These are phyloP conservation scores for Penaeus indicus DNA, from an alignment of 1,140 invertebrate species.

Conservation along the genomic window DNA sequence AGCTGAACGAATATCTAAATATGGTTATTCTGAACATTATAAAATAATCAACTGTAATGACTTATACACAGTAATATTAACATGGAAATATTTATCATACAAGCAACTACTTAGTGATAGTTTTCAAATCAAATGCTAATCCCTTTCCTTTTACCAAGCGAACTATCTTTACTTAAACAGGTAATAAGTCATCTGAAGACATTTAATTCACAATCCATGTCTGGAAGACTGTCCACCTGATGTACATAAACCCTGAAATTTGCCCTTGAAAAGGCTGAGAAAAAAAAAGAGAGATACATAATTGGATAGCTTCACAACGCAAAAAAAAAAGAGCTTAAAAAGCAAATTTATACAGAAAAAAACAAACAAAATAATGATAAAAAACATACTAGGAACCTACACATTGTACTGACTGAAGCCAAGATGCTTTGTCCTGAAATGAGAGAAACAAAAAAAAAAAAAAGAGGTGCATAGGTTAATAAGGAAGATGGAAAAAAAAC, in stretches of 20 bases:
- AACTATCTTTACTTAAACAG: too few species aligned
- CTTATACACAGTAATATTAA: too few species aligned
- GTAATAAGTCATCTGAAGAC: too few species aligned
- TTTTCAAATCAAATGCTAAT: too few species aligned
- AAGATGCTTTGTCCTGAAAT: conserved; percentile 59
- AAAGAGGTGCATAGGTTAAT: neutral
- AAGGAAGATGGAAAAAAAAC: conserved; percentile 28
- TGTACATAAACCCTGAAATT: neutral
- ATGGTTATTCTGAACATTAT: too few species aligned
- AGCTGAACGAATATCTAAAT: too few species aligned
- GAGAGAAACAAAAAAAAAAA: conserved; percentile 41
- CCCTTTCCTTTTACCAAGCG: too few species aligned
- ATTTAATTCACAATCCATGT: too few species aligned
- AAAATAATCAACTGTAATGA: too few species aligned
- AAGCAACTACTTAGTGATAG: too few species aligned
- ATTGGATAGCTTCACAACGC: neutral
- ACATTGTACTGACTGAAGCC: conserved; percentile 65
- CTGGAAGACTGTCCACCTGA: too few species aligned
- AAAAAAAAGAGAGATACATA: neutral
- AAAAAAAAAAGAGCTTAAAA: neutral
- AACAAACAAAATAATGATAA: conserved; percentile 21
- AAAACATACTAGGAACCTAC: conserved; percentile 55
- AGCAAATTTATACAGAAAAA: neutral
- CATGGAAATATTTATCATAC: too few species aligned
- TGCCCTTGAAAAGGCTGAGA: neutral